These are phyloP conservation scores for Limnephilus lunatus DNA, from an alignment of 2,888 invertebrate species.

Conservation along the genomic window DNA sequence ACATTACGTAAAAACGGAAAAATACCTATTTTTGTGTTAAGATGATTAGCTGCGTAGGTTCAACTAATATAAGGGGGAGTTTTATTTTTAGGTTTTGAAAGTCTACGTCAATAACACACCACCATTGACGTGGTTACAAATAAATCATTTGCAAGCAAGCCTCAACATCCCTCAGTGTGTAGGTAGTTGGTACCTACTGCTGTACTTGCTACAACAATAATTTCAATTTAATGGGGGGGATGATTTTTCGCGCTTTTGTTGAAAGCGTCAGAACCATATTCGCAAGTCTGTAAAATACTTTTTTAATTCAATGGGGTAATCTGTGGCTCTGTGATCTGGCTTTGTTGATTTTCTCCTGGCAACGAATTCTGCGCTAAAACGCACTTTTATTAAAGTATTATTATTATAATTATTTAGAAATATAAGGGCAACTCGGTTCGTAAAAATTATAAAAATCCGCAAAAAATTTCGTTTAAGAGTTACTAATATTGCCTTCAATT, in stretches of 20 bases:
- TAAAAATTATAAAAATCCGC: too few species aligned
- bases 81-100: neutral
- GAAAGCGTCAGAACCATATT: neutral
- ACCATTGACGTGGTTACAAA: neutral
- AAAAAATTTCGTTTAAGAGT: too few species aligned
- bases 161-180: neutral
- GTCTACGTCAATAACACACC: neutral
- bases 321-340: too few species aligned
- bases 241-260: neutral
- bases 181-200: too few species aligned
- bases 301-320: too few species aligned
- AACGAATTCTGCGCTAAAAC: too few species aligned
- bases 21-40: neutral
- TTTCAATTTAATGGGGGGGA: neutral
- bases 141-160: neutral
- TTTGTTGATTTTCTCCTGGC: too few species aligned
- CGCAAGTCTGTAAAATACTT: too few species aligned
- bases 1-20: neutral
- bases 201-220: neutral
- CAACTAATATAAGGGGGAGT: neutral
- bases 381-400: too few species aligned
- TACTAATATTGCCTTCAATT: too few species aligned
- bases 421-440: too few species aligned
- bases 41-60: neutral
- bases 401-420: too few species aligned